Conservation (phyloP, 2,113 vertebrate species). For the Trichomycterus rosablanca region DNA sequence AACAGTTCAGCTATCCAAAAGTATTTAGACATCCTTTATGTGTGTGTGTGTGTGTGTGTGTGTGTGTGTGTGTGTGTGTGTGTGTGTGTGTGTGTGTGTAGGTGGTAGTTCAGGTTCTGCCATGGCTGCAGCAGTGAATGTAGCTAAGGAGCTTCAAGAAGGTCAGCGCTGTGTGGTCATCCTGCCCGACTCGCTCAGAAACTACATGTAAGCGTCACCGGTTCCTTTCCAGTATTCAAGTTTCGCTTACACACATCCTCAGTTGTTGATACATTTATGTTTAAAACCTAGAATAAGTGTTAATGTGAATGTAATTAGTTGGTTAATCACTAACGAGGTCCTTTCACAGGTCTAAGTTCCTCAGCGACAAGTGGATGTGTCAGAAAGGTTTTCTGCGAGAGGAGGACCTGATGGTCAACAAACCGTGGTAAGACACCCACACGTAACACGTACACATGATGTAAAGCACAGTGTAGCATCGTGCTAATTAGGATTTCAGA, state of each 20-base stretch:
- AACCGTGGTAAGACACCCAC: constrained; percentile 41
- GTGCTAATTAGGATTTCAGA: too few relatives aligned
- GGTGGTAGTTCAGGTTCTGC: constrained; percentile 90
- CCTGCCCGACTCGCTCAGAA: constrained; percentile 90
- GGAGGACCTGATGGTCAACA: constrained; percentile 56
- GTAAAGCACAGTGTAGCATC: too few relatives aligned
- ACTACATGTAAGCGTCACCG: constrained; percentile 87
- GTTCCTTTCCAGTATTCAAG: background rate
- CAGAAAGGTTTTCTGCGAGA: constrained; percentile 91
- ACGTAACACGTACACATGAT: too few relatives aligned
- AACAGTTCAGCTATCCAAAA: too few relatives aligned
- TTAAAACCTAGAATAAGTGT: too few relatives aligned
- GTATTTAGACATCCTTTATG: too few relatives aligned
- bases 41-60: too few relatives aligned
- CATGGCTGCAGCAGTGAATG: constrained; percentile 79
- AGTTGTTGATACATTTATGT: background rate
- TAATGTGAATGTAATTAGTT: too few relatives aligned
- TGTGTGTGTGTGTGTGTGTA: constrained; percentile 57
- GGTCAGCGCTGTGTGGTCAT: constrained; percentile 94
- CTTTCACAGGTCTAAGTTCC: constrained; percentile 84
- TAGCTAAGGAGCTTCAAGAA: constrained; percentile 81
- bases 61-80: too few relatives aligned
- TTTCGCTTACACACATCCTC: background rate
- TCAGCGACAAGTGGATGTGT: constrained; percentile 95
- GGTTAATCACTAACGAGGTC: too few relatives aligned